Percentiles rank a stretch among this genome's conserved stretches.
These are phyloP conservation scores for Drymonia ruficornis DNA, from an alignment of 2,888 invertebrate species.

Conservation along the genomic window DNA sequence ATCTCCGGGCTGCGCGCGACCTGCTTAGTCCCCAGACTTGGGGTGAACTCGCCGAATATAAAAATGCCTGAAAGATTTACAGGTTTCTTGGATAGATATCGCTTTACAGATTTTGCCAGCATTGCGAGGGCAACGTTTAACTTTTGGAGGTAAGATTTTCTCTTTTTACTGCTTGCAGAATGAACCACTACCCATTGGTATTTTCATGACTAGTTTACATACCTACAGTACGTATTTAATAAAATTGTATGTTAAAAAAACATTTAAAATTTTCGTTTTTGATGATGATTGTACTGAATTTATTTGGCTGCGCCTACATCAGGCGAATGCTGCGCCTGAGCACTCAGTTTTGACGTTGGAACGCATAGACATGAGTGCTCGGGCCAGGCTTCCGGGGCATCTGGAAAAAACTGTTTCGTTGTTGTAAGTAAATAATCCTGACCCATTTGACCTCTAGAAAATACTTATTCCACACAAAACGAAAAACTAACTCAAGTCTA, in stretches of 20 bases:
- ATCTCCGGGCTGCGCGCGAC: slow-evolving; percentile 83
- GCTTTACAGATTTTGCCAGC: slow-evolving; percentile 72
- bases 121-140: slow-evolving; percentile 55
- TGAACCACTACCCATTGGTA: background rate
- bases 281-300: too few species aligned
- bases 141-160: slow-evolving; percentile 15
- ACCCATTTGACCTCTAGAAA: background rate
- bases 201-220: too few species aligned
- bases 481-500: slow-evolving; percentile 3
- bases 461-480: background rate
- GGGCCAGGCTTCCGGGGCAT: too few species aligned
- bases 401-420: too few species aligned
- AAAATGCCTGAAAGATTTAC: slow-evolving; percentile 83
- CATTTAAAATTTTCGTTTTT: too few species aligned
- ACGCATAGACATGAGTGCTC: too few species aligned
- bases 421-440: background rate
- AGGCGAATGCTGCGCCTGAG: too few species aligned
- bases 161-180: background rate
- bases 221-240: too few species aligned
- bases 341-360: too few species aligned
- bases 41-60: slow-evolving; percentile 75
- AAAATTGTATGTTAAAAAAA: too few species aligned
- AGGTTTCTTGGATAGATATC: slow-evolving; percentile 74
- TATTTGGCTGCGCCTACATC: too few species aligned
- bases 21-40: slow-evolving; percentile 76